These are phyloP conservation scores for Asarcornis scutulata DNA, from an alignment of 2,113 vertebrate genomes.

Conservation along the genomic window DNA sequence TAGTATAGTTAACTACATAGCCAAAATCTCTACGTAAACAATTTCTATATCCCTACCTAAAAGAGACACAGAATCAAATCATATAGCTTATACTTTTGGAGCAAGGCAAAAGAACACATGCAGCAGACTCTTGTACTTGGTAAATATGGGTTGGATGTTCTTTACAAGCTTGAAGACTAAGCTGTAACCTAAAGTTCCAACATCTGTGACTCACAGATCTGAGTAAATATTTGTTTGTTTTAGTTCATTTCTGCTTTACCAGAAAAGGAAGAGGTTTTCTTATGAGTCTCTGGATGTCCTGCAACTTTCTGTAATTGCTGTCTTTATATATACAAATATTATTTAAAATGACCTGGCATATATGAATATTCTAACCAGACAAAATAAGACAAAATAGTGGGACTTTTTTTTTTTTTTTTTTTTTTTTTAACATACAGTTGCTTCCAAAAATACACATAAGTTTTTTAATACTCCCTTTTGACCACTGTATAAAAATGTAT, in stretches of 20 bases:
- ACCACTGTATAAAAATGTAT: not conserved
- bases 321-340: not conserved
- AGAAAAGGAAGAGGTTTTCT: constrained; percentile 8
- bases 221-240: constrained; percentile 50
- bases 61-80: not conserved
- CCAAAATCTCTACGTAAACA: not conserved
- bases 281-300: not conserved
- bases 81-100: not conserved
- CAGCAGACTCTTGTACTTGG: not conserved
- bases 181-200: not conserved
- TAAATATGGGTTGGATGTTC: not conserved
- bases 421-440: too few species aligned
- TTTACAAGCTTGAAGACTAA: not conserved
- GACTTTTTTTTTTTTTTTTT: too few species aligned
- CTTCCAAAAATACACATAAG: too few species aligned
- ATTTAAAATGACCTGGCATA: not conserved
- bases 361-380: not conserved
- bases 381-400: not conserved
- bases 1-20: rapidly evolving
- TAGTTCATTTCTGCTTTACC: constrained; percentile 3
- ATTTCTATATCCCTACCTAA: not conserved
- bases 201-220: not conserved
- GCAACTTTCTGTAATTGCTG: constrained; percentile 18
- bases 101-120: not conserved
- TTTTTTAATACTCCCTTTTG: not conserved